Evolutionary conservation across 2,797 vertebrate genomes (phyloP).

Genomic region (Microcaecilia unicolor): DNA sequence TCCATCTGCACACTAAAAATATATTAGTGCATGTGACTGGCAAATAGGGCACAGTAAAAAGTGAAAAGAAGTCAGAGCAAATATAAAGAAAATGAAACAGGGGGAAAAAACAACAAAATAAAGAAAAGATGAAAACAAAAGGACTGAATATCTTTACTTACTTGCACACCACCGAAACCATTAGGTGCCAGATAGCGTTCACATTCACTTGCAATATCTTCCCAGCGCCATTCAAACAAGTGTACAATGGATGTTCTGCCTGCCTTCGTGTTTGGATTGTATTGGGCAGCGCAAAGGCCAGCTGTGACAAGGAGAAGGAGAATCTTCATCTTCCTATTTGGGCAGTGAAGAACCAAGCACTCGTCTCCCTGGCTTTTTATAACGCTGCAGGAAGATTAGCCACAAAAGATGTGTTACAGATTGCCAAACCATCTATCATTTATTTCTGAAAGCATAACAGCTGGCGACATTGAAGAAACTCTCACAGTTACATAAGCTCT

Average conservation of each 20-base stretch:
- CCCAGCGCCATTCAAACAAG: slow-evolving; percentile 92
- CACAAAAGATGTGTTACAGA: slow-evolving; percentile 8
- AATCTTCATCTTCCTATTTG: slow-evolving; percentile 56
- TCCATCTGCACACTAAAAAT: too few relatives aligned
- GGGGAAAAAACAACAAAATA: too few relatives aligned
- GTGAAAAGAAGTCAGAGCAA: too few relatives aligned
- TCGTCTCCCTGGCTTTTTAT: slow-evolving; percentile 1
- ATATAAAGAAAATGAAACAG: too few relatives aligned
- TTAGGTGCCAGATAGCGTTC: slow-evolving; percentile 76
- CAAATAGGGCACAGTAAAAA: too few relatives aligned
- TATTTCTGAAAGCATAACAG: not conserved
- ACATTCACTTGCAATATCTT: slow-evolving; percentile 78
- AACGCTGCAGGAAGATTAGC: slow-evolving; percentile 20
- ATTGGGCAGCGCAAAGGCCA: slow-evolving; percentile 60
- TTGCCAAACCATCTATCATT: not conserved
- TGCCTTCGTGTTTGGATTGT: slow-evolving; percentile 47
- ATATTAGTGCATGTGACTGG: too few relatives aligned
- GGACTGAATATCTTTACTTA: too few relatives aligned
- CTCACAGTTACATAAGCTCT: not conserved
- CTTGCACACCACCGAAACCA: slow-evolving; percentile 87
- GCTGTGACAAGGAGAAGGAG: slow-evolving; percentile 47
- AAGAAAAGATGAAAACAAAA: too few relatives aligned
- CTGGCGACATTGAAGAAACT: slow-evolving; percentile 1
- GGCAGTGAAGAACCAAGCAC: not conserved
- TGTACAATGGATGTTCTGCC: slow-evolving; percentile 76